Evolutionary conservation across 1,140 invertebrate genomes (phyloP).

Genomic region (Cotesia vestalis): DNA sequence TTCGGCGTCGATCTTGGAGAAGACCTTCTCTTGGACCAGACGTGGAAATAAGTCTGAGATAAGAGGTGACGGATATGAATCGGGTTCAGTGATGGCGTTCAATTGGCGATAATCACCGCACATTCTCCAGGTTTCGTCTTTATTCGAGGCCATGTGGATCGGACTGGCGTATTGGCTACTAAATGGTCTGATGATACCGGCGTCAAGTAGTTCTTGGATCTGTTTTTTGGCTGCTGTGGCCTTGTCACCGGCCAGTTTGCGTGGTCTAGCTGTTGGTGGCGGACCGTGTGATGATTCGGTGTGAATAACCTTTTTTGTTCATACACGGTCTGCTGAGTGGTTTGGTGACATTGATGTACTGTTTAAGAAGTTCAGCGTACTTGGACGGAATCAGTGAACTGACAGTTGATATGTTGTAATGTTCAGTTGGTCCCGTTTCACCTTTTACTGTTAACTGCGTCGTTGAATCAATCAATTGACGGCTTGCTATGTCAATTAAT

Average conservation of each 20-base stretch:
- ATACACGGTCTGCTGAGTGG: constrained; percentile 33
- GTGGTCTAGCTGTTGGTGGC: constrained; percentile 40
- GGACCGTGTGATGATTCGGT: constrained; percentile 43
- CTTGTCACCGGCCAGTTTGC: constrained; percentile 44
- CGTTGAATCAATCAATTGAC: constrained; percentile 23
- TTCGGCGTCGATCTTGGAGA: constrained; percentile 56
- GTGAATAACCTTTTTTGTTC: constrained; percentile 16
- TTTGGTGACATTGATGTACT: constrained; percentile 46
- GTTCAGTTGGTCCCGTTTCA: constrained; percentile 1
- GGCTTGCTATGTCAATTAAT: constrained; percentile 31
- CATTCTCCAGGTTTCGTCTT: constrained; percentile 49
- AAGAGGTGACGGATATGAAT: constrained; percentile 49
- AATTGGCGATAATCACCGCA: constrained; percentile 58
- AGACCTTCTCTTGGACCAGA: constrained; percentile 48
- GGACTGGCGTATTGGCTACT: constrained; percentile 55
- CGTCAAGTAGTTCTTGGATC: constrained; percentile 45
- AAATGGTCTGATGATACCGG: constrained; percentile 18
- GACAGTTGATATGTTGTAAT: constrained; percentile 26
- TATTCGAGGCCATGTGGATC: constrained; percentile 59
- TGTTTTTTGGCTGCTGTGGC: constrained; percentile 40
- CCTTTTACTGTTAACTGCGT: constrained; percentile 14
- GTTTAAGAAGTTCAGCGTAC: constrained; percentile 39
- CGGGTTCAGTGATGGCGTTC: constrained; percentile 53
- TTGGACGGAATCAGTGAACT: constrained; percentile 3
- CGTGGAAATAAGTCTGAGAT: constrained; percentile 51